A percentile compares a stretch with the other conserved stretches of the same genome.
phyloP scores from a whole-genome alignment of 2,888 invertebrate genomes.

The Arge pagana region DNA sequence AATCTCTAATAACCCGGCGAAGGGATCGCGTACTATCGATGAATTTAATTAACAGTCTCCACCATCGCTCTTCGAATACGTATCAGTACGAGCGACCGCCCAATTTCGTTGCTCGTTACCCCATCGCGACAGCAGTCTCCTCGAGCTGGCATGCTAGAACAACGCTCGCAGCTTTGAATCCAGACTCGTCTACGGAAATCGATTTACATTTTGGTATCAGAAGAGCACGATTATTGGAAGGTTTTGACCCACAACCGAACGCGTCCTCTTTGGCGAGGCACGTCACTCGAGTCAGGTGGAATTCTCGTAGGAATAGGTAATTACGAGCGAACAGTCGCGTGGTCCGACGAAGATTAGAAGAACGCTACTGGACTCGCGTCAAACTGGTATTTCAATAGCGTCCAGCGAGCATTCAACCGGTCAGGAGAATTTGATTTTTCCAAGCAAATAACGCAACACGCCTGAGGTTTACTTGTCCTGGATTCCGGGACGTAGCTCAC shows the following conservation, averaged over 20 bases:
- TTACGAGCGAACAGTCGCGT: too few relatives aligned
- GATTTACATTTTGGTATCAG: too few relatives aligned
- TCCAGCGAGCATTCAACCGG: constrained; percentile 40
- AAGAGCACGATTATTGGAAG: too few relatives aligned
- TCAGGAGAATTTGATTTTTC: constrained; percentile 53
- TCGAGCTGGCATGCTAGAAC: constrained; percentile 7
- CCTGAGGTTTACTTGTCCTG: constrained; percentile 7
- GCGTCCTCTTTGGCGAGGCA: too few relatives aligned
- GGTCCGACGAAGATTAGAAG: too few relatives aligned
- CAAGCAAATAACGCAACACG: constrained; percentile 12
- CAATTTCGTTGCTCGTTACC: too few relatives aligned
- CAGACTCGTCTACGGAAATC: constrained; percentile 2
- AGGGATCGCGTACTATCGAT: constrained; percentile 25
- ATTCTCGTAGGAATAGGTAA: too few relatives aligned
- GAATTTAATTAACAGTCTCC: constrained; percentile 25
- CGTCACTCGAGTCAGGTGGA: too few relatives aligned
- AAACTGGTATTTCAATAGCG: constrained; percentile 56
- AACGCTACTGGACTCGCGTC: constrained; percentile 39
- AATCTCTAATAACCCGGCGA: constrained; percentile 25
- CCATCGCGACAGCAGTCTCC: too few relatives aligned
- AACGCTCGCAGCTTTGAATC: constrained; percentile 8
- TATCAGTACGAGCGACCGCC: constrained; percentile 5
- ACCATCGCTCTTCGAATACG: constrained; percentile 16
- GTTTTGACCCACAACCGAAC: too few relatives aligned
- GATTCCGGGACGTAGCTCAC: constrained; percentile 26